Base-by-base conservation (phyloP, 1,140 invertebrate genomes). In the Xylocopa sonorina region DNA sequence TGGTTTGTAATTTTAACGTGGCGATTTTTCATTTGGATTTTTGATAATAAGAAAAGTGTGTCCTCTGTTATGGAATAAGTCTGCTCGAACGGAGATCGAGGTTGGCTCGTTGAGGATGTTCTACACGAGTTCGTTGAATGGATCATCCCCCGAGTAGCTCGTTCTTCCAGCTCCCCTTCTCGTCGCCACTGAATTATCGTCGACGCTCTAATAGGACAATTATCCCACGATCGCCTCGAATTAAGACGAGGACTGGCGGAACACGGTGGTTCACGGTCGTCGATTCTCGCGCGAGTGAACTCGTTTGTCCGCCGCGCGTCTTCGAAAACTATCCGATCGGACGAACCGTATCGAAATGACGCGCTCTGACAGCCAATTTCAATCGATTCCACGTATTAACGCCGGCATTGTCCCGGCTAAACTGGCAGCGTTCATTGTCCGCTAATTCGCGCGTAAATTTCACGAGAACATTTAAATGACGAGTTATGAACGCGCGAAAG, bases 191-290 rank as follows among this genome's bases (percentile, higher is more conserved):
- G 27, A 66, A 66, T 75, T 53, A 46, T n/a, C n/a, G n/a, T n/a
- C 38, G 27, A 46, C 38, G 58, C 10, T 57, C 34, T 41, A 53
- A 74, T 64, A 12, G 46, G 18, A 43, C 72, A 46, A 66, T 75
- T 46, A 75, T 66, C 72, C 43, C 38, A 60, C 72, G 24, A 75
- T 72, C 41, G 21, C 73, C 21, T 5, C 12, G 60, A 46, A 66
- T 75, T 43, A 43, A 75, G 38, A 53, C 58, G 72, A 18, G 55
- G 21, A 43, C 16, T 7, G 41, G 48, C 14, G 29, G 48, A 75
- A 55, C 24, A 21, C 18, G 58, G n/a, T 63, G 34, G 46, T 75
- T 74, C 63, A 74, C 58, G 60, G 53, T n/a, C 27, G 24, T 43
- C 60, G 60, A 75, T 71, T 16, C 34, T 32, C n/a, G n/a, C n/a